phyloP scores from a whole-genome alignment of 2,797 vertebrate genomes.

The Varecia variegata region DNA sequence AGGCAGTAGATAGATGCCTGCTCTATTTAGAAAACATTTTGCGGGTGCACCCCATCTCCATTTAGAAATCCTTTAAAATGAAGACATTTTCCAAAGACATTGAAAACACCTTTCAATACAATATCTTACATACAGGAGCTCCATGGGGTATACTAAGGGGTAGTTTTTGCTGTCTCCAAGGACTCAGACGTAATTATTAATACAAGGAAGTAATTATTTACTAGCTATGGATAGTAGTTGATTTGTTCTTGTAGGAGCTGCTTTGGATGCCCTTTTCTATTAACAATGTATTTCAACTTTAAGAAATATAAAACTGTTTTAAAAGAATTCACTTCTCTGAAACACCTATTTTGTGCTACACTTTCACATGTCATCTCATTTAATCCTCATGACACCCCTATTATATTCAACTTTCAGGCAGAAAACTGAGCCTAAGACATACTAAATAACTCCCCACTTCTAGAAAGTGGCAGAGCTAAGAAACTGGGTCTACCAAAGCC shows the following conservation, averaged over 20 bases:
- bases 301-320: background rate
- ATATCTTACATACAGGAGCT: background rate
- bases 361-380: background rate
- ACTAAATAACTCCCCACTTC: background rate
- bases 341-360: background rate
- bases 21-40: background rate
- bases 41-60: background rate
- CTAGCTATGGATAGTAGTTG: background rate
- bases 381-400: background rate
- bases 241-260: background rate
- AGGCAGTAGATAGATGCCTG: background rate
- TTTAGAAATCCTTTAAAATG: slow-evolving; percentile 14
- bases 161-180: background rate
- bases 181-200: background rate
- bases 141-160: background rate
- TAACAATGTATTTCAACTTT: slow-evolving; percentile 8
- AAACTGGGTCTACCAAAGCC: background rate
- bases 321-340: background rate
- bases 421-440: background rate
- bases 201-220: background rate
- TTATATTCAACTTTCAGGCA: background rate
- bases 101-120: background rate
- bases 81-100: background rate
- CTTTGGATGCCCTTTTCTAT: background rate
- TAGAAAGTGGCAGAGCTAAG: background rate